phyloP scores from a whole-genome alignment of 2,797 vertebrate genomes.

The Argentina silus region DNA sequence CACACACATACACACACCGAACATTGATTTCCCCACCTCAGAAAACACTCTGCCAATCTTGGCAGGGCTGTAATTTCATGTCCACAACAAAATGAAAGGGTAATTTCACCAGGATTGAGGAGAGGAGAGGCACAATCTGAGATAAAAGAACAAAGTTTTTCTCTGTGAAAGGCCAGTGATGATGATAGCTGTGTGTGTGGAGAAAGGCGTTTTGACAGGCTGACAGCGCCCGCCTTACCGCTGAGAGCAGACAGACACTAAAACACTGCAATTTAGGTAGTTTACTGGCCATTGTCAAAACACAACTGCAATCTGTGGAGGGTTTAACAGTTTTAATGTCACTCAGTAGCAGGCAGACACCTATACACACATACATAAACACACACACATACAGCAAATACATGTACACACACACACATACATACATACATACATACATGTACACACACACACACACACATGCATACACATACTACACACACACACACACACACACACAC shows the following conservation, averaged over 20 bases:
- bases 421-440: neutral
- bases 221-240: conserved; percentile 73
- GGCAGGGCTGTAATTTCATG: conserved; percentile 97
- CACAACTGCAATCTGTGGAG: conserved; percentile 72
- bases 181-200: conserved; percentile 71
- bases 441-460: too few species aligned
- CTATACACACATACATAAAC: neutral
- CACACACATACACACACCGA: conserved; percentile 42
- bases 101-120: conserved; percentile 92
- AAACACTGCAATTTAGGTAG: conserved; percentile 82
- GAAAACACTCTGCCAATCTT: conserved; percentile 98
- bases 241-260: conserved; percentile 60
- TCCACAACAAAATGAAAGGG: conserved; percentile 99
- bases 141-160: conserved; percentile 86
- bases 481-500: neutral
- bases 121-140: conserved; percentile 91
- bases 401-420: neutral
- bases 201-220: conserved; percentile 62
- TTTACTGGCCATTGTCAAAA: conserved; percentile 82
- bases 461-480: neutral
- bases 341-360: conserved; percentile 47
- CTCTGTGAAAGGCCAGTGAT: conserved; percentile 84
- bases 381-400: neutral
- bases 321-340: conserved; percentile 81
- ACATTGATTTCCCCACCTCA: conserved; percentile 88